These are phyloP conservation scores for Leptodactylus fallax DNA, from an alignment of 2,797 vertebrate species.

Conservation along the genomic window DNA sequence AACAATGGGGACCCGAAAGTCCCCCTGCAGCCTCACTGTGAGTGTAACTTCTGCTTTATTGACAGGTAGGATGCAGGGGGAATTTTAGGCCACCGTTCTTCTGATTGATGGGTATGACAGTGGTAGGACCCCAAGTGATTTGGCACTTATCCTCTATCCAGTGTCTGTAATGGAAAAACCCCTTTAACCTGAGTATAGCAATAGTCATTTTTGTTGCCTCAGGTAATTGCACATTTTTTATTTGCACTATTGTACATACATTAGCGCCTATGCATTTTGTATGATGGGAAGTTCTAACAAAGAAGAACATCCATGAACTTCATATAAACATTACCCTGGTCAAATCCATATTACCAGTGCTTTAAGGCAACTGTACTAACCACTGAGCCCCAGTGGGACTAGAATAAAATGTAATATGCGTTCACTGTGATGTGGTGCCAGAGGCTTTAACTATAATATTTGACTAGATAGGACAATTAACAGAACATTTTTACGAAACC, in stretches of 20 bases:
- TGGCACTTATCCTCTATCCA: no score
- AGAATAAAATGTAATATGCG: background rate
- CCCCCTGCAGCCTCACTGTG: no score
- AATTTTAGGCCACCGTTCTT: no score
- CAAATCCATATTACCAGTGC: background rate
- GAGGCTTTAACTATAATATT: background rate
- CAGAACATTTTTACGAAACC: slow-evolving; percentile 8
- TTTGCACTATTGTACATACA: background rate
- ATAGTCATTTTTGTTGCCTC: background rate
- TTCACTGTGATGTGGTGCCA: background rate
- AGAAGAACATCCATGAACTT: background rate
- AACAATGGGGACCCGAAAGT: no score
- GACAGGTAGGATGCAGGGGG: no score
- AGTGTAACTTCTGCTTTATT: no score
- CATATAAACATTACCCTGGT: background rate
- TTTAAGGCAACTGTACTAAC: background rate
- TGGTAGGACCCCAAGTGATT: no score
- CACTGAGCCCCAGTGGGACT: background rate
- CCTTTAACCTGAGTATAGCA: no score
- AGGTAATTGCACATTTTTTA: background rate
- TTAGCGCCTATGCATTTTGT: background rate
- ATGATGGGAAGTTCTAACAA: background rate
- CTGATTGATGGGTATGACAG: no score
- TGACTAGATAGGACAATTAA: background rate
- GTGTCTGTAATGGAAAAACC: no score